A percentile compares a stretch with the other conserved stretches of the same genome.
Conservation (phyloP, 64 coral and sea anemone species). For the Pocillopora verrucosa region DNA sequence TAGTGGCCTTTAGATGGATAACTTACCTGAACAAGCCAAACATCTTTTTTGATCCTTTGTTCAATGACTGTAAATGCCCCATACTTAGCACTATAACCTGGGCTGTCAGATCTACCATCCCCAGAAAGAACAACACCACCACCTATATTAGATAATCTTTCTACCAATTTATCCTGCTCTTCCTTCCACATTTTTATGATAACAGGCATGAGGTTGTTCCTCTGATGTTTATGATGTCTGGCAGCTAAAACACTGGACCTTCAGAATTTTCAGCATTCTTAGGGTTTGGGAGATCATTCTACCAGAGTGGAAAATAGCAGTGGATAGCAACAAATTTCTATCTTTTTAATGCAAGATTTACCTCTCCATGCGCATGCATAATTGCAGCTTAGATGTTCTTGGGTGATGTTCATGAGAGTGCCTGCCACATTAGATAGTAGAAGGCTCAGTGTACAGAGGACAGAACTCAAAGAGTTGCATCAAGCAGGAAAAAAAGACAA, state of each 20-base stretch:
- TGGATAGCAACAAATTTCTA: not conserved
- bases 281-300: not conserved
- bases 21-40: not conserved
- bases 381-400: not conserved
- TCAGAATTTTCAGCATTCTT: not conserved
- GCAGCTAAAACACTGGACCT: constrained; percentile 5
- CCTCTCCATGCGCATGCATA: not conserved
- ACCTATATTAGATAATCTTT: not conserved
- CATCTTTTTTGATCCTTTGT: too few relatives aligned
- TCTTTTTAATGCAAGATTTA: not conserved
- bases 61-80: too few relatives aligned
- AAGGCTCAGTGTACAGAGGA: not conserved
- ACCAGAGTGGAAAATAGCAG: not conserved
- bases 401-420: not conserved
- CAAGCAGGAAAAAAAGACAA: constrained; percentile 23
- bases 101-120: not conserved
- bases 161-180: not conserved
- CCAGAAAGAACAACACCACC: not conserved
- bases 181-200: not conserved
- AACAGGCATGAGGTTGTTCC: not conserved
- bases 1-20: not conserved
- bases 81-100: not conserved
- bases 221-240: not conserved
- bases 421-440: constrained; percentile 7
- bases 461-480: constrained; percentile 19